These are phyloP conservation scores for Mallotus villosus DNA, from an alignment of 2,797 vertebrate species.

Conservation along the genomic window DNA sequence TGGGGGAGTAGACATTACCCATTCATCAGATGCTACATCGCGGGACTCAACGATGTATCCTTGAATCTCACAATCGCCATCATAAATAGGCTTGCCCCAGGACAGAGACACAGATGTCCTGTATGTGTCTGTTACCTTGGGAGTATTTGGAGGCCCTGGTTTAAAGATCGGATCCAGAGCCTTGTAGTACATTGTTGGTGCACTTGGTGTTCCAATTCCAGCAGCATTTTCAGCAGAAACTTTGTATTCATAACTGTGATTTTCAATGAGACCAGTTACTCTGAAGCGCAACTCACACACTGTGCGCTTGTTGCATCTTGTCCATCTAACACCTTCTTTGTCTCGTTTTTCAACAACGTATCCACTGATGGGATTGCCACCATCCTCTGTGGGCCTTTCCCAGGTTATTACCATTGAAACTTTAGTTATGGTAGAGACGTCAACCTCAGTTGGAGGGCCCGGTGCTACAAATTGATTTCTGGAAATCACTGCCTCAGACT, in stretches of 20 bases:
- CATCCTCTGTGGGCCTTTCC: slow-evolving; percentile 92
- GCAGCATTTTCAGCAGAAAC: slow-evolving; percentile 96
- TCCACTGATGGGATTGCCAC: slow-evolving; percentile 90
- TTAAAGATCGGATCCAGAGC: slow-evolving; percentile 95
- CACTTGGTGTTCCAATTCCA: slow-evolving; percentile 89
- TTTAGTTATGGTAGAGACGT: slow-evolving; percentile 91
- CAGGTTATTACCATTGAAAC: slow-evolving; percentile 97
- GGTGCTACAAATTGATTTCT: slow-evolving; percentile 93
- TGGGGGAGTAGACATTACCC: slow-evolving; percentile 92
- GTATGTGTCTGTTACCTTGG: slow-evolving; percentile 88
- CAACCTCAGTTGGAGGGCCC: slow-evolving; percentile 86
- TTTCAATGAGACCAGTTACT: slow-evolving; percentile 92
- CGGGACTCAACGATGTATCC: slow-evolving; percentile 94
- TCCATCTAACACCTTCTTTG: slow-evolving; percentile 96
- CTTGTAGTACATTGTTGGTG: slow-evolving; percentile 86
- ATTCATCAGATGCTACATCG: slow-evolving; percentile 85
- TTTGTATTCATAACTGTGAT: slow-evolving; percentile 94
- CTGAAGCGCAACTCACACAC: slow-evolving; percentile 92
- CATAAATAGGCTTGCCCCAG: slow-evolving; percentile 98
- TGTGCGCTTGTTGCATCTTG: slow-evolving; percentile 92
- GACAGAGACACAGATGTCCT: slow-evolving; percentile 90
- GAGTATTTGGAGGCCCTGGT: slow-evolving; percentile 96
- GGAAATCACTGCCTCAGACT: slow-evolving; percentile 89
- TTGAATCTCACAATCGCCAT: slow-evolving; percentile 96
- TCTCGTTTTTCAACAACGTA: slow-evolving; percentile 96